A percentile compares a stretch with the other conserved stretches of the same genome.
Evolutionary conservation across 92 coral and sea anemone genomes (phyloP).

Genomic region (Ricordea florida): DNA sequence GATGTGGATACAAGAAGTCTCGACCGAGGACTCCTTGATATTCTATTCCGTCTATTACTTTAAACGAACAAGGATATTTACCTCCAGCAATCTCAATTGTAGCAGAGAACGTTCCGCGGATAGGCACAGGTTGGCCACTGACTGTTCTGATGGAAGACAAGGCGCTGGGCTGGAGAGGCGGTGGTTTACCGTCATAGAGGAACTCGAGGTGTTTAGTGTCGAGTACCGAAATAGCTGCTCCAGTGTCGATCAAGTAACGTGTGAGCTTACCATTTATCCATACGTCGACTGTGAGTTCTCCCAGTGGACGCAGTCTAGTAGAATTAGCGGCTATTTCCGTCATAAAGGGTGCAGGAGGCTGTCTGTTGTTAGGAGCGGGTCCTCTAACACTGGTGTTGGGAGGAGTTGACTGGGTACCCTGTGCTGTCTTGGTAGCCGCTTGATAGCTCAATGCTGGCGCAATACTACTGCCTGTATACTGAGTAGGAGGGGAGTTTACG

Average conservation of each 20-base stretch:
- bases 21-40: slow-evolving; percentile 24
- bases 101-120: not conserved
- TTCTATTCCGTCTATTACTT: slow-evolving; percentile 15
- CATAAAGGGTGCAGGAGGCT: too few species aligned
- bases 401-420: too few species aligned
- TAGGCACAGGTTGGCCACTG: slow-evolving; percentile 14
- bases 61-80: slow-evolving; percentile 13
- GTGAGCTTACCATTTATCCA: not conserved
- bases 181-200: not conserved
- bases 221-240: slow-evolving; percentile 13
- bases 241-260: slow-evolving; percentile 14
- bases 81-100: not conserved
- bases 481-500: too few species aligned
- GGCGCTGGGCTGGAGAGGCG: not conserved
- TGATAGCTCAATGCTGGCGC: too few species aligned
- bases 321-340: not conserved
- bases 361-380: too few species aligned
- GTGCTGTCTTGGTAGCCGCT: too few species aligned
- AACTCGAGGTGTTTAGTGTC: not conserved
- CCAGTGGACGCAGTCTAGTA: not conserved
- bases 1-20: slow-evolving; percentile 4
- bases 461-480: too few species aligned
- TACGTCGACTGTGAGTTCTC: not conserved
- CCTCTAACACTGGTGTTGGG: too few species aligned
- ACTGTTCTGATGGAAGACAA: not conserved